These are phyloP conservation scores for Oligia latruncula DNA, from an alignment of 2,888 invertebrate genomes.

Conservation along the genomic window DNA sequence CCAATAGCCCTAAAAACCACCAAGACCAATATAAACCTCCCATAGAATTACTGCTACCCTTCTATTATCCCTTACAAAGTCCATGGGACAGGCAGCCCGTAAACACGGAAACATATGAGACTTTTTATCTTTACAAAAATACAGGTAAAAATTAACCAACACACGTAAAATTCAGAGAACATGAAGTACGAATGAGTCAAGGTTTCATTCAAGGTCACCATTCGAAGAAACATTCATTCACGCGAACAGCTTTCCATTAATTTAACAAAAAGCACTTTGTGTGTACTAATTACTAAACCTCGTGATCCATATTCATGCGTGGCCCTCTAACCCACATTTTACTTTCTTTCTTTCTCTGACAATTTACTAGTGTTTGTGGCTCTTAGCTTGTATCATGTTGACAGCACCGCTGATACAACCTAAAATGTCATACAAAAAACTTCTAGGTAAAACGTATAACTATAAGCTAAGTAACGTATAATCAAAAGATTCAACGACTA, in stretches of 20 bases:
- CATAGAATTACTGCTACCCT: constrained; percentile 41
- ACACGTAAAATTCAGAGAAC: constrained; percentile 8
- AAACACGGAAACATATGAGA: constrained; percentile 54
- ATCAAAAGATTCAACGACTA: not conserved
- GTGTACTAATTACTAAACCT: not conserved
- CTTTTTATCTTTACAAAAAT: constrained; percentile 56
- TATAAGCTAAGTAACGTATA: not conserved
- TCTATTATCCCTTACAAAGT: constrained; percentile 55
- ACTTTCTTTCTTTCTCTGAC: not conserved
- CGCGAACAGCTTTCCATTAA: no score
- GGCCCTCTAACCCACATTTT: not conserved
- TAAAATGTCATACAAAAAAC: not conserved
- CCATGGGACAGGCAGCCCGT: constrained; percentile 53
- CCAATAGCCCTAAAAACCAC: constrained; percentile 19
- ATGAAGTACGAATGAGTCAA: constrained; percentile 33
- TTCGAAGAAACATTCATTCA: not conserved
- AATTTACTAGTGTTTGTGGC: not conserved
- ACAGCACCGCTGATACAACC: not conserved
- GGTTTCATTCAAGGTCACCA: not conserved
- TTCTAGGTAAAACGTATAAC: no score
- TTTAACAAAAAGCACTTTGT: not conserved
- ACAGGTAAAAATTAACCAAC: constrained; percentile 62
- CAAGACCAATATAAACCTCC: constrained; percentile 38
- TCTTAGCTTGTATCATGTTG: not conserved
- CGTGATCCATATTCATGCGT: not conserved